A percentile compares a stretch with the other conserved stretches of the same genome.
phyloP scores from a whole-genome alignment of 1,140 invertebrate genomes.

The Mercenaria mercenaria region DNA sequence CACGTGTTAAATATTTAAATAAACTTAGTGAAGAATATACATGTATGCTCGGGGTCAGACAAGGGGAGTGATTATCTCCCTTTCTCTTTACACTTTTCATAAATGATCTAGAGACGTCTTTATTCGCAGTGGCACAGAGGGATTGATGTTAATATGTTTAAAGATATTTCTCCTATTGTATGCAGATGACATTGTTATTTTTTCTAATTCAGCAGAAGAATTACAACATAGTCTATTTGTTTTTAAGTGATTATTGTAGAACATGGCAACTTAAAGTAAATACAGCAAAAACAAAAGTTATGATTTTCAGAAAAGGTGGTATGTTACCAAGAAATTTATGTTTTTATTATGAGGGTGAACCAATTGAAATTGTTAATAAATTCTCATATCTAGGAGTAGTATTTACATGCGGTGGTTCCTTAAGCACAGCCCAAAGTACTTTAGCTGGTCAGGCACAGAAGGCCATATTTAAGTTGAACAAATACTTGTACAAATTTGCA shows the following conservation, averaged over 20 bases:
- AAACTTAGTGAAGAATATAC: constrained; percentile 32
- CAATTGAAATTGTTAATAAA: constrained; percentile 33
- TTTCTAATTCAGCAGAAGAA: not conserved
- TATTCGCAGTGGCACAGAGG: not conserved
- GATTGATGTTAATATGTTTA: constrained; percentile 5
- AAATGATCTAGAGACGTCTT: constrained; percentile 50
- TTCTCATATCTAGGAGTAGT: constrained; percentile 58
- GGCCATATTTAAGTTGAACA: constrained; percentile 22
- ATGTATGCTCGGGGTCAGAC: constrained; percentile 48
- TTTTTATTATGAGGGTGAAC: not conserved
- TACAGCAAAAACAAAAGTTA: not conserved
- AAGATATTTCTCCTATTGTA: constrained; percentile 12
- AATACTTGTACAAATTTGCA: constrained; percentile 38
- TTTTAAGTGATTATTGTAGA: not conserved
- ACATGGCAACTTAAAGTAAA: constrained; percentile 1
- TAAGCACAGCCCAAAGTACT: not conserved
- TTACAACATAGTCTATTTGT: not conserved
- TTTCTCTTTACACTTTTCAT: constrained; percentile 60
- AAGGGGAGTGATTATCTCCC: constrained; percentile 69
- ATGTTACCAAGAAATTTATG: not conserved
- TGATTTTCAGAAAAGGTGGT: constrained; percentile 6
- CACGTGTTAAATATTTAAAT: constrained; percentile 26
- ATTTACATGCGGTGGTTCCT: constrained; percentile 33
- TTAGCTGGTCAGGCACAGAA: constrained; percentile 16
- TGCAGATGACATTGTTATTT: constrained; percentile 39